phyloP scores from a whole-genome alignment of 2,888 invertebrate genomes.

The Embidobia sp. region DNA sequence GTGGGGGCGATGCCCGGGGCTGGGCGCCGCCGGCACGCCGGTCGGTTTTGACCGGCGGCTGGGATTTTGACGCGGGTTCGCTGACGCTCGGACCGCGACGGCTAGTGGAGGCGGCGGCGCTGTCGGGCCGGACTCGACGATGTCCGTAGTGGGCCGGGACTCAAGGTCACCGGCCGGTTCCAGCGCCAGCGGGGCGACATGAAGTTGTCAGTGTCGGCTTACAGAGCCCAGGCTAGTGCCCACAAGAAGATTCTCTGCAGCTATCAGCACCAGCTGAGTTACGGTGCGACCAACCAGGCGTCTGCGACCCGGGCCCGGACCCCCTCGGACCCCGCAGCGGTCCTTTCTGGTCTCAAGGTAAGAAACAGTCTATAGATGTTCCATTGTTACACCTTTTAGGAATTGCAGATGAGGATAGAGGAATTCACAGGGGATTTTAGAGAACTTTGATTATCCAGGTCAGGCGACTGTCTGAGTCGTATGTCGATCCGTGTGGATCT shows the following conservation, averaged over 20 bases:
- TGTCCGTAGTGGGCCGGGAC: slow-evolving; percentile 69
- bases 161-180: slow-evolving; percentile 69
- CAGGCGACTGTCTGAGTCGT: no score
- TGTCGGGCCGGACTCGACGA: slow-evolving; percentile 66
- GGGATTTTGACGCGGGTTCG: slow-evolving; percentile 26
- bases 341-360: slow-evolving; percentile 84
- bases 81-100: slow-evolving; percentile 58
- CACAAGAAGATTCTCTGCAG: slow-evolving; percentile 93
- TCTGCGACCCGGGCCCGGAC: slow-evolving; percentile 82
- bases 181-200: slow-evolving; percentile 82
- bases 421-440: no score
- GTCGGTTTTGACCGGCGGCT: slow-evolving; percentile 47
- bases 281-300: slow-evolving; percentile 83
- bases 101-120: slow-evolving; percentile 61
- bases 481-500: no score
- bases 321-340: slow-evolving; percentile 82
- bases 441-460: no score
- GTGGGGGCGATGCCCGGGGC: slow-evolving; percentile 14
- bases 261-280: slow-evolving; percentile 88
- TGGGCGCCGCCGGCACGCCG: slow-evolving; percentile 7
- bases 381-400: no score
- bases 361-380: no score
- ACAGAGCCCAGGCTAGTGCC: slow-evolving; percentile 93
- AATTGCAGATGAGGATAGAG: no score
- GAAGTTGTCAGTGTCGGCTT: slow-evolving; percentile 94